Percentiles rank a stretch among this genome's conserved stretches.
These are phyloP conservation scores for Eulemur rubriventer DNA, from an alignment of 2,797 vertebrate species.

Conservation along the genomic window DNA sequence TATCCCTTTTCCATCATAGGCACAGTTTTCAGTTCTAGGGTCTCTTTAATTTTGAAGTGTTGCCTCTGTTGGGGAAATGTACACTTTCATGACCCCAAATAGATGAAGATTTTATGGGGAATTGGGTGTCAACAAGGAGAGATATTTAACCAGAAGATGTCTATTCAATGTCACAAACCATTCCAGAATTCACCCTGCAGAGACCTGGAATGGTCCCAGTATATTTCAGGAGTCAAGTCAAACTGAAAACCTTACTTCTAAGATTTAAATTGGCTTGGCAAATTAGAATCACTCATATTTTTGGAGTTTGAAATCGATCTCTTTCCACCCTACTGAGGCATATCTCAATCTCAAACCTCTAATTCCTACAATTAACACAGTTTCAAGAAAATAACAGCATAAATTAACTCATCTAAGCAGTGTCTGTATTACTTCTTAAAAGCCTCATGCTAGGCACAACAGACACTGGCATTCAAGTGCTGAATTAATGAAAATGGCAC, in stretches of 20 bases:
- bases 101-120: background rate
- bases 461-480: background rate
- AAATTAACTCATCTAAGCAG: slow-evolving; percentile 35
- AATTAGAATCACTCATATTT: slow-evolving; percentile 50
- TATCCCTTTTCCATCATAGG: background rate
- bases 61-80: background rate
- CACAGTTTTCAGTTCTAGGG: background rate
- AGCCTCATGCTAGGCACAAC: slow-evolving; percentile 5
- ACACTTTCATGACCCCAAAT: background rate
- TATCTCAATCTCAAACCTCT: background rate
- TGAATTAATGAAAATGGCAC: slow-evolving; percentile 36
- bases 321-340: background rate
- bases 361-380: slow-evolving; percentile 24
- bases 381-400: background rate
- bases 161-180: background rate
- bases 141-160: background rate
- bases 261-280: slow-evolving; percentile 50
- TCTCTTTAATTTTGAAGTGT: background rate
- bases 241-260: slow-evolving; percentile 74
- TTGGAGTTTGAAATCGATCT: slow-evolving; percentile 19
- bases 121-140: background rate
- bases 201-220: background rate
- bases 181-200: background rate
- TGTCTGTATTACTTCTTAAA: slow-evolving; percentile 12
- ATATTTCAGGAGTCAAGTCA: slow-evolving; percentile 43